These are phyloP conservation scores for Zeus faber DNA, from an alignment of 2,113 vertebrate species.

Conservation along the genomic window DNA sequence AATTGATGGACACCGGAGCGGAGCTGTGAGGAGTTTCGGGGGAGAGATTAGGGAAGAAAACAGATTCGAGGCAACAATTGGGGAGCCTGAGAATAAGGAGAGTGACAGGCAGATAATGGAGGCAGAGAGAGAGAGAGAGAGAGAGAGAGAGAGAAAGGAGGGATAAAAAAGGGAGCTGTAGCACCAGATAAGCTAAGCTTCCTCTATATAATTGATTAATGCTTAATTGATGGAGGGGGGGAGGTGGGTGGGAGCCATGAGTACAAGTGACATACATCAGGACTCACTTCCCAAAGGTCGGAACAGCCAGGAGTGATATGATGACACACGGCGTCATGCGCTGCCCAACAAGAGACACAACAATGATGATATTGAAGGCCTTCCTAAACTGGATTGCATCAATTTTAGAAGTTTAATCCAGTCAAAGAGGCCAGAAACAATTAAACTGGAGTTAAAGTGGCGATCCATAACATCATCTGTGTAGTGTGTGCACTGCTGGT, in stretches of 20 bases:
- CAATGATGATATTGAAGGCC: too few species aligned
- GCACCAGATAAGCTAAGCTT: slow-evolving; percentile 14
- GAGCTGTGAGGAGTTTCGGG: slow-evolving; percentile 27
- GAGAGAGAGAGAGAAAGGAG: background rate
- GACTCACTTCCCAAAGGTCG: slow-evolving; percentile 16
- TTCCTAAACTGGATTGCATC: too few species aligned
- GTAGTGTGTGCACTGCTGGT: too few species aligned
- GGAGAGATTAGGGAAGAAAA: slow-evolving; percentile 25
- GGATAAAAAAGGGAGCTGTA: too few species aligned
- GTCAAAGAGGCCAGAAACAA: too few species aligned
- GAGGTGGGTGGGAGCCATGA: slow-evolving; percentile 25
- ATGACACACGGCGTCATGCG: background rate
- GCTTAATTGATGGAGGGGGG: too few species aligned
- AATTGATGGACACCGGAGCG: slow-evolving; percentile 35
- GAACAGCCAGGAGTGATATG: background rate
- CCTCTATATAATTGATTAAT: slow-evolving; percentile 31
- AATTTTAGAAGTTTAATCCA: too few species aligned
- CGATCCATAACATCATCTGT: too few species aligned
- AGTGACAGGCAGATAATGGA: background rate
- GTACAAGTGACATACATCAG: slow-evolving; percentile 24
- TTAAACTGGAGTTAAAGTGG: too few species aligned
- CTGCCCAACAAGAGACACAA: background rate
- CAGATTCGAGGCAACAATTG: slow-evolving; percentile 10
- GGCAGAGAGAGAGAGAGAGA: background rate
- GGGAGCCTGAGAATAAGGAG: background rate